A percentile compares a stretch with the other conserved stretches of the same genome.
phyloP scores from a whole-genome alignment of 2,113 vertebrate species.

The Lepus europaeus region DNA sequence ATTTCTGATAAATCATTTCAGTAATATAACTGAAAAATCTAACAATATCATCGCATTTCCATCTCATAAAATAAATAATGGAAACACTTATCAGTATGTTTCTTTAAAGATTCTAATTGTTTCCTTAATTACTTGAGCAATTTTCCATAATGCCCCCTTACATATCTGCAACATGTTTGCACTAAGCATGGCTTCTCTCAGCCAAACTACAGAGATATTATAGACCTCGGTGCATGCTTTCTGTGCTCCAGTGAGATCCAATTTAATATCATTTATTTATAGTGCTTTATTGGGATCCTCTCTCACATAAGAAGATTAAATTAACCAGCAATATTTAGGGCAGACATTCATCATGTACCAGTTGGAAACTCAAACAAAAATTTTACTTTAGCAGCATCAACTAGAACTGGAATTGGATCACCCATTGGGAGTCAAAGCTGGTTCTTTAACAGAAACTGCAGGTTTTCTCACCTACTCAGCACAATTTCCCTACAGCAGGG shows the following conservation, averaged over 20 bases:
- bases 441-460: neutral
- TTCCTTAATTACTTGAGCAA: neutral
- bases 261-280: constrained; percentile 54
- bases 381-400: constrained; percentile 33
- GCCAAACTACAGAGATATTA: neutral
- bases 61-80: neutral
- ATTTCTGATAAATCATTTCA: constrained; percentile 29
- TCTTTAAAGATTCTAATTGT: neutral
- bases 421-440: neutral
- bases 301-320: constrained; percentile 7
- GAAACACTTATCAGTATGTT: neutral
- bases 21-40: neutral
- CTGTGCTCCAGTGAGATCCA: neutral
- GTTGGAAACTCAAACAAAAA: constrained; percentile 28
- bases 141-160: neutral
- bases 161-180: constrained; percentile 20
- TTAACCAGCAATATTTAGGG: constrained; percentile 57
- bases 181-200: neutral
- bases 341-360: constrained; percentile 39
- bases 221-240: neutral
- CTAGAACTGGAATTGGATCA: neutral
- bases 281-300: neutral
- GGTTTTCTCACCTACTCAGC: neutral
- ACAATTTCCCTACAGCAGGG: neutral
- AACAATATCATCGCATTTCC: neutral